Base-by-base conservation (phyloP, 1,140 invertebrate genomes). In the Hestina assimilis region DNA sequence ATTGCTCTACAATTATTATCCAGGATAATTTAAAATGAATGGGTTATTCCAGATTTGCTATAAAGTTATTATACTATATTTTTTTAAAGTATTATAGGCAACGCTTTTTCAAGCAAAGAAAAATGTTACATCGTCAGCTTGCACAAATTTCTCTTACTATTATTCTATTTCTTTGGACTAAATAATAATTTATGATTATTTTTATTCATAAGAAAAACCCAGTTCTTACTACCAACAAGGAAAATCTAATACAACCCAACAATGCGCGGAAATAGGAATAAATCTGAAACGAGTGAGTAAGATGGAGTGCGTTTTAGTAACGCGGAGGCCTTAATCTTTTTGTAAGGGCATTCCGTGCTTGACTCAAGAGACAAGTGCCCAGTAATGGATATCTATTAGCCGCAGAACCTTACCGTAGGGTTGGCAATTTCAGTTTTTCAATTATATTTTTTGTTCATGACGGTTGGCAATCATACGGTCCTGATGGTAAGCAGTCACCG, bases 301-400 rank as follows among this genome's bases (percentile, higher is more conserved):
- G 47, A 52, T 14, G 23, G 48, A 43, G 48, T 59, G 56, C 48
- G 56, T 59, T 59, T 59, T 38, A 59, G 48, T 57, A 43, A 40
- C 33, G 11, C 42, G 26, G 33, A 47, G 43, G 31, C 55, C 55
- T 56, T 59, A 59, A 68, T 68, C 59, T 67, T 63, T 43, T 59
- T 52, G 53, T 59, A 63, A 71, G 65, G 62, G 47, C 52, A 50
- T 75, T 60, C 66, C 68, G 72, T 69, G 62, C 75, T 78, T 69
- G 66, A 79, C 67, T 74, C 51, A 51, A 53, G 71, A 67, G 73
- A 79, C 78, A 79, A 84, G 81, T 83, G 79, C 50, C 70, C 72
- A 78, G 79, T 83, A 84, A 84, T 83, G 78, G 81, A 81, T 83
- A 84, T 82, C 81, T 84, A 84, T 84, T 84, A 84, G 68, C 72